Evolutionary conservation across 2,113 vertebrate genomes (phyloP).

Genomic region (Phalacrocorax pelagicus): DNA sequence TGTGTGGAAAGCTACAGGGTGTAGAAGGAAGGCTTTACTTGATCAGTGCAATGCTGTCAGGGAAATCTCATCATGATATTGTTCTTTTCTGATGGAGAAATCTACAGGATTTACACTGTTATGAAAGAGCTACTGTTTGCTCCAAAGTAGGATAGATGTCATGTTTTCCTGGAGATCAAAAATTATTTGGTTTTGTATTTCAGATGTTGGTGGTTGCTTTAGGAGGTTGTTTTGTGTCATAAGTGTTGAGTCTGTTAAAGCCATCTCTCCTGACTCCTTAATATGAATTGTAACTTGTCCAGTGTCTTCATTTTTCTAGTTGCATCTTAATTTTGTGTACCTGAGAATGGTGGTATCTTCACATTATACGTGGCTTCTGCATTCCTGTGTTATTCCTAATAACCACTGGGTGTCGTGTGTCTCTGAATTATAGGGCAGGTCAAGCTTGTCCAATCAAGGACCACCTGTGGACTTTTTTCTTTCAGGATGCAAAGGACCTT

Average conservation of each 20-base stretch:
- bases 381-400: neutral
- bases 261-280: neutral
- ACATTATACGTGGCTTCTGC: neutral
- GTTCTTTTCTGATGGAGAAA: neutral
- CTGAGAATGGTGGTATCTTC: neutral
- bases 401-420: slow-evolving; percentile 57
- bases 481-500: neutral
- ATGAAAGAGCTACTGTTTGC: neutral
- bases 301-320: neutral
- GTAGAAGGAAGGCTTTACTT: neutral
- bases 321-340: neutral
- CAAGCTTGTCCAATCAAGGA: neutral
- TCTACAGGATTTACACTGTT: neutral
- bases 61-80: neutral
- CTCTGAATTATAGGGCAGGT: neutral
- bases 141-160: neutral
- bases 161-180: neutral
- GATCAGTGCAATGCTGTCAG: neutral
- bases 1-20: neutral
- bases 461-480: neutral
- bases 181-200: neutral
- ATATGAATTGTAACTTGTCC: neutral
- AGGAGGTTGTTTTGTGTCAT: fast-evolving
- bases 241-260: neutral
- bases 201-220: neutral